Evolutionary conservation across 2,888 invertebrate species (phyloP).

Genomic region (Stenchaetothrips biformis): DNA sequence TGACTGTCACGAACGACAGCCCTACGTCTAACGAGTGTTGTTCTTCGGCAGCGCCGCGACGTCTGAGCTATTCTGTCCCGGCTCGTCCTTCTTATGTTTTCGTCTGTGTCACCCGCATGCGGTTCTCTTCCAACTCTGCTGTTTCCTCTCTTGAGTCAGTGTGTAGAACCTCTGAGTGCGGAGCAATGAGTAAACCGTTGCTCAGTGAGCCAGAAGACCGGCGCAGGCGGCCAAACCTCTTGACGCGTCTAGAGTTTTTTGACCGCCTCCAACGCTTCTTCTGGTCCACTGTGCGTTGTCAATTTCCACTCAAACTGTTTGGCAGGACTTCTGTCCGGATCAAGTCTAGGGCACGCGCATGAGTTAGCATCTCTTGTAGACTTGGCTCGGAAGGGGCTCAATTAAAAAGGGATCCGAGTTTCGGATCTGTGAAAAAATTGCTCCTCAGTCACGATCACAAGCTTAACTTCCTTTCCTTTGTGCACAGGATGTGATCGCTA

Average conservation of each 20-base stretch:
- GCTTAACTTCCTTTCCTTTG: background rate
- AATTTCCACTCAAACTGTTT: background rate
- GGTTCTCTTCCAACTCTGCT: background rate
- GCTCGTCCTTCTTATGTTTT: background rate
- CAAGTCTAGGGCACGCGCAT: slow-evolving; percentile 22
- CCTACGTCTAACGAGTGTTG: slow-evolving; percentile 27
- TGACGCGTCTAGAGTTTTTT: too few relatives aligned
- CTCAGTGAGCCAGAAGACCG: too few relatives aligned
- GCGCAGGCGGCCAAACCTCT: too few relatives aligned
- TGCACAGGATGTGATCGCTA: background rate
- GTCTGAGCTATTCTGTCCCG: background rate
- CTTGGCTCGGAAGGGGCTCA: background rate
- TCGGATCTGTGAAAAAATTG: background rate
- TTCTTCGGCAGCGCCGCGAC: too few relatives aligned
- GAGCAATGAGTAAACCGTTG: background rate
- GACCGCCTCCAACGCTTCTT: too few relatives aligned
- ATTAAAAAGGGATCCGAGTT: too few relatives aligned
- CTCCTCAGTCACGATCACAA: background rate
- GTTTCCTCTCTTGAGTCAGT: background rate
- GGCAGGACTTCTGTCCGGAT: background rate
- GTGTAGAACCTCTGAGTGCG: background rate
- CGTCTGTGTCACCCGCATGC: background rate
- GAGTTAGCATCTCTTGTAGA: background rate
- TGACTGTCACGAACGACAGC: slow-evolving; percentile 30
- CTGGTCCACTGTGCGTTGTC: too few relatives aligned